Evolutionary conservation across 2,113 vertebrate species (phyloP).

Genomic region (Dipodomys merriami): DNA sequence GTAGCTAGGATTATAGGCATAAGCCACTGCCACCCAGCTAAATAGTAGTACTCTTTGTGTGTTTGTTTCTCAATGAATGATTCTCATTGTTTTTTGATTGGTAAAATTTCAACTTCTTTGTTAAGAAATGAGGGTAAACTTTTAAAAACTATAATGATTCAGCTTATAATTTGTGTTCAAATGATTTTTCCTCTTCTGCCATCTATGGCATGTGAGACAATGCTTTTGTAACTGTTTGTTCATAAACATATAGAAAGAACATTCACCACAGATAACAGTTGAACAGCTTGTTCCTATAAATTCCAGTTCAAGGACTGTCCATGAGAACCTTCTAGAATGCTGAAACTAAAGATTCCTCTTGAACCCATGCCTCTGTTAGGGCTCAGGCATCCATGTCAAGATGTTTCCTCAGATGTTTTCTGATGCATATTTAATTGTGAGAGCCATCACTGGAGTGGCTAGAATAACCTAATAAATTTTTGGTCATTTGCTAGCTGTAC

Average conservation of each 20-base stretch:
- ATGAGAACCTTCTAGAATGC: background rate
- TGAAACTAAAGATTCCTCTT: background rate
- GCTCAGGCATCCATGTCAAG: background rate
- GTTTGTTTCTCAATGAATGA: background rate
- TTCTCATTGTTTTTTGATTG: slow-evolving; percentile 14
- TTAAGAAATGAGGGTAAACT: slow-evolving; percentile 35
- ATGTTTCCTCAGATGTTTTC: background rate
- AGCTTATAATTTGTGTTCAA: background rate
- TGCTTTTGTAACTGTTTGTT: background rate
- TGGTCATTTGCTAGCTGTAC: slow-evolving; percentile 31
- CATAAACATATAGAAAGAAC: background rate
- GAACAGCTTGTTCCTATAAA: background rate
- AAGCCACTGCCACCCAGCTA: background rate
- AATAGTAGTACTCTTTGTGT: background rate
- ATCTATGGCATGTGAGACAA: background rate
- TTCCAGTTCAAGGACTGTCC: background rate
- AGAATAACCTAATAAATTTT: slow-evolving; percentile 39
- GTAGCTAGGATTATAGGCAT: too few species aligned
- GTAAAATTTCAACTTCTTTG: background rate
- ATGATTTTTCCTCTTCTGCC: background rate
- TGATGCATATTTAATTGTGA: background rate
- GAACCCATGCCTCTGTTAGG: background rate
- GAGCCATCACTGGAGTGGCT: background rate
- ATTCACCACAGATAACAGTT: background rate
- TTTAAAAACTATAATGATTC: background rate